Evolutionary conservation across 2,888 invertebrate species (phyloP).

Genomic region (Amphiduros pacificus): DNA sequence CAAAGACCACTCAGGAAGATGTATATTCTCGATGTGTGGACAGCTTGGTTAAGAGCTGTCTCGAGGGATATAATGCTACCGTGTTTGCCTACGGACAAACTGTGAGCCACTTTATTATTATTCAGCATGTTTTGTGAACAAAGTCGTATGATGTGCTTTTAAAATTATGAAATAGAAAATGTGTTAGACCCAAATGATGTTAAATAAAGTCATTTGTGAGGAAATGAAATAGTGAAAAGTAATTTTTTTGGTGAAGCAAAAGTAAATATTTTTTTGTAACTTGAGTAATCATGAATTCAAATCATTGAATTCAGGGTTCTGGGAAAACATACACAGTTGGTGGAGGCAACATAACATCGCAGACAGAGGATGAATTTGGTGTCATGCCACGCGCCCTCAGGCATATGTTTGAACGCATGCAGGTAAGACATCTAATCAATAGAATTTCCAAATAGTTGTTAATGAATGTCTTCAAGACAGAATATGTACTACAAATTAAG

Average conservation of each 20-base stretch:
- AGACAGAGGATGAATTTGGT: constrained; percentile 66
- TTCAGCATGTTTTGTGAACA: no score
- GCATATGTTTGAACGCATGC: constrained; percentile 69
- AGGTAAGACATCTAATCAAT: constrained; percentile 40
- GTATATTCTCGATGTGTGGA: constrained; percentile 54
- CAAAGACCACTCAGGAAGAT: constrained; percentile 68
- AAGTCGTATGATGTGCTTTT: no score
- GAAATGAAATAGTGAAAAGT: not conserved
- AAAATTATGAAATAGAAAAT: no score
- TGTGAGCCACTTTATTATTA: constrained; percentile 37
- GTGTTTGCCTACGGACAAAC: constrained; percentile 96
- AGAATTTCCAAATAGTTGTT: no score
- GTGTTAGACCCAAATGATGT: no score
- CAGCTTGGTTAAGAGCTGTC: constrained; percentile 51
- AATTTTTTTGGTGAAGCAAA: not conserved
- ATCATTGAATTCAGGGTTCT: constrained; percentile 67
- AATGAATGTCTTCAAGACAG: no score
- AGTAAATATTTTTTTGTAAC: not conserved
- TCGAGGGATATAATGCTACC: constrained; percentile 86
- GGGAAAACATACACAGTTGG: constrained; percentile 96
- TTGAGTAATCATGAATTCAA: not conserved
- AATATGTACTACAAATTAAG: no score
- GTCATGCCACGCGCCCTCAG: constrained; percentile 85
- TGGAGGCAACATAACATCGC: constrained; percentile 49
- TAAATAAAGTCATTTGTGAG: not conserved